phyloP scores from a whole-genome alignment of 1,140 invertebrate species.

The Atta cephalotes region DNA sequence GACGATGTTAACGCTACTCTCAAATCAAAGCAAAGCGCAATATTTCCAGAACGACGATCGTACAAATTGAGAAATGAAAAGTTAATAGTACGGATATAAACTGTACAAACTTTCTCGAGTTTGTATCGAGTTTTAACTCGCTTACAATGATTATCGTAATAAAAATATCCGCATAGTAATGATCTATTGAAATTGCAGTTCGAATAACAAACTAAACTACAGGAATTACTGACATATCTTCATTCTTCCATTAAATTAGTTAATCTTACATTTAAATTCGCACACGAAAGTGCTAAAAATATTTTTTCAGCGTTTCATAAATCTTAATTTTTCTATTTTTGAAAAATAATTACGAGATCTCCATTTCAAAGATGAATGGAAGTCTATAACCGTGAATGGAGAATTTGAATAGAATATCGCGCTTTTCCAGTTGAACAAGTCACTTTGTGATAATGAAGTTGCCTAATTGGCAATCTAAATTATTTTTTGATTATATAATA shows the following conservation, averaged over 20 bases:
- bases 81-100: conserved; percentile 15
- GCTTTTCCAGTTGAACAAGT: neutral
- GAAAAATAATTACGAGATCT: neutral
- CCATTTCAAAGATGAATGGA: neutral
- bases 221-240: neutral
- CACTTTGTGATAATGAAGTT: neutral
- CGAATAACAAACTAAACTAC: neutral
- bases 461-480: conserved; percentile 31
- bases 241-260: neutral
- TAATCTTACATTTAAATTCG: neutral
- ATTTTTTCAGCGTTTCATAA: neutral
- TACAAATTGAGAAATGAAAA: conserved; percentile 23
- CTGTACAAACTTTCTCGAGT: neutral
- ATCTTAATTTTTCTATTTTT: conserved; percentile 14
- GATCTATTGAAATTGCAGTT: conserved; percentile 9
- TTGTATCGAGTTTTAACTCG: conserved; percentile 12
- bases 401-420: neutral
- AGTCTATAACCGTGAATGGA: neutral
- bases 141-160: neutral
- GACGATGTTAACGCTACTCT: conserved; percentile 6
- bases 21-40: conserved; percentile 27
- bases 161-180: conserved; percentile 7
- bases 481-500: neutral
- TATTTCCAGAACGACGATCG: conserved; percentile 29
- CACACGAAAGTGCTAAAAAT: neutral